Evolutionary conservation across 2,113 vertebrate species (phyloP).

Genomic region (Cynocephalus volans): DNA sequence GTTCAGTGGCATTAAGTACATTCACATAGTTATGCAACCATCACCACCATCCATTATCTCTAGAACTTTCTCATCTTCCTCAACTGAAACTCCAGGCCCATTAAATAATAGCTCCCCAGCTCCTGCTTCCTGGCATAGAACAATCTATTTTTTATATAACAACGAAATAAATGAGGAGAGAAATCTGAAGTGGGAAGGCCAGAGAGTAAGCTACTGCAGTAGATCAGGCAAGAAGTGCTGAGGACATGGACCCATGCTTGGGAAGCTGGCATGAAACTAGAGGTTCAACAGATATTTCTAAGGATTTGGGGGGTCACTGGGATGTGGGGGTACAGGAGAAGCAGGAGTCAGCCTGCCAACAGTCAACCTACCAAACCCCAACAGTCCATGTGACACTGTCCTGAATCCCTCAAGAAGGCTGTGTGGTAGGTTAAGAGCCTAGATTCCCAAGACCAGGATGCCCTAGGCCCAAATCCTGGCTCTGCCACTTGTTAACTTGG

Average conservation of each 20-base stretch:
- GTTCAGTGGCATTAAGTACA: background rate
- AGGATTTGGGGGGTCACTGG: background rate
- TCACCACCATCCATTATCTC: background rate
- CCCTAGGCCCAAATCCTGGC: background rate
- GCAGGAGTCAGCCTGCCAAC: background rate
- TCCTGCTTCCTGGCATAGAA: background rate
- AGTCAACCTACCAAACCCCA: background rate
- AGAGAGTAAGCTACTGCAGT: background rate
- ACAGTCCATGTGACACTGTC: background rate
- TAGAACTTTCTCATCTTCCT: background rate
- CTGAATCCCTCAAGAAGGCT: background rate
- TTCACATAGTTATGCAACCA: background rate
- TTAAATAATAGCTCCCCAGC: background rate
- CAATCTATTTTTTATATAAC: background rate
- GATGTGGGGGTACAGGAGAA: background rate
- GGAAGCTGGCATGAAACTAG: constrained; percentile 35
- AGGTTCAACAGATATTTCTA: background rate
- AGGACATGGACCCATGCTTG: background rate
- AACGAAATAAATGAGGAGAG: background rate
- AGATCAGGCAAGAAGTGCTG: background rate
- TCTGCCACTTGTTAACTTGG: background rate
- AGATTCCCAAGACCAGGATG: background rate
- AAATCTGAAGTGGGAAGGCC: background rate
- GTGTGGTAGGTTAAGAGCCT: background rate
- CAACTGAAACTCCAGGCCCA: background rate